Percentiles rank a stretch among this genome's conserved stretches.
Conservation (phyloP, 2,888 invertebrate species). For the Glaucopsyche alexis region DNA sequence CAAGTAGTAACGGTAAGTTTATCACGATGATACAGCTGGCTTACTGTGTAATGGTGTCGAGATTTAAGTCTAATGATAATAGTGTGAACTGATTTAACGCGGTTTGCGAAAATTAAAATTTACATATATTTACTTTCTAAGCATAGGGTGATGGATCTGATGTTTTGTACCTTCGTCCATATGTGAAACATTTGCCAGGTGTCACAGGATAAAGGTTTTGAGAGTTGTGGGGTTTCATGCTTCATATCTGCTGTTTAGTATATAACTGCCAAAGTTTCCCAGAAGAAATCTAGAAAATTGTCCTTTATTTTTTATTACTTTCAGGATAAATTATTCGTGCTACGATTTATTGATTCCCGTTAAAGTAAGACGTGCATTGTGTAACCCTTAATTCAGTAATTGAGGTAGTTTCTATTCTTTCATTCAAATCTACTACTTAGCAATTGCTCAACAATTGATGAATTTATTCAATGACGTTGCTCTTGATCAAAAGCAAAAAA, state of each 20-base stretch:
- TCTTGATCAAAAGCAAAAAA: not conserved
- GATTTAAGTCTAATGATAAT: conserved; percentile 23
- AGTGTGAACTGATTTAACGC: not conserved
- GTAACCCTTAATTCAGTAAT: not conserved
- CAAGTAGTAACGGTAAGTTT: conserved; percentile 53
- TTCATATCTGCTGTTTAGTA: not conserved
- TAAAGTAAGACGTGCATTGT: not conserved
- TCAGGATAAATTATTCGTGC: not conserved
- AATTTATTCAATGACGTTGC: not conserved
- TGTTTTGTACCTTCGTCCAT: not conserved
- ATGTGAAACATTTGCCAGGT: not conserved
- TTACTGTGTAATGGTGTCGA: conserved; percentile 24
- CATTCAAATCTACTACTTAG: not conserved
- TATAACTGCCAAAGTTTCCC: not conserved
- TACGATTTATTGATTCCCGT: not conserved
- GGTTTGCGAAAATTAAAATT: not conserved
- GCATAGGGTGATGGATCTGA: not conserved
- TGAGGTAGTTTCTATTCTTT: not conserved
- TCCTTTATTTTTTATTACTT: not conserved
- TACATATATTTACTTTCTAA: not conserved
- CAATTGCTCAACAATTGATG: not conserved
- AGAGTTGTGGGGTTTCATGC: too few relatives aligned
- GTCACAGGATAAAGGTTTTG: too few relatives aligned
- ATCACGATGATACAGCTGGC: conserved; percentile 42
- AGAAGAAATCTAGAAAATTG: not conserved